Evolutionary conservation across 1,140 invertebrate species (phyloP).

Genomic region (Pseudomyrmex concolor): DNA sequence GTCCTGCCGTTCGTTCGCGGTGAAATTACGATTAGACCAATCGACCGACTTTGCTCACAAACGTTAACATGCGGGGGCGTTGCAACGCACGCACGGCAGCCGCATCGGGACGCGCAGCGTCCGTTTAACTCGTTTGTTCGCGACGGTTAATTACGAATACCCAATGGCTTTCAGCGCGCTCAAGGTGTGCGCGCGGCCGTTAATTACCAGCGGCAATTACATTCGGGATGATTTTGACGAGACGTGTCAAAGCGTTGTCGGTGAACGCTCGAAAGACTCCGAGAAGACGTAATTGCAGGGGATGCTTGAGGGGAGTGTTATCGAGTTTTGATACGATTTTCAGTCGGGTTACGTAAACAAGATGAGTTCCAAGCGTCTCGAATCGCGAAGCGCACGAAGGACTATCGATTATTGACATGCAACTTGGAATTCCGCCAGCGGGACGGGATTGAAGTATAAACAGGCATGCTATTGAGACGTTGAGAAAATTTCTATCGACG

Average conservation of each 20-base stretch:
- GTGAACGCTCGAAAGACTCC: not conserved
- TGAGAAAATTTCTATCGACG: not conserved
- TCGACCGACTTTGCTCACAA: constrained; percentile 65
- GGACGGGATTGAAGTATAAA: constrained; percentile 31
- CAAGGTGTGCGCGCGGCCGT: constrained; percentile 19
- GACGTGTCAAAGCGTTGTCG: not conserved
- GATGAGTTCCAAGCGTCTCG: constrained; percentile 25
- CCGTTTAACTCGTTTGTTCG: constrained; percentile 63
- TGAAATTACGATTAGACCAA: constrained; percentile 73
- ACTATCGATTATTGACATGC: constrained; percentile 34
- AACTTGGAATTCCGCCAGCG: constrained; percentile 34
- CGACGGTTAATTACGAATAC: constrained; percentile 62
- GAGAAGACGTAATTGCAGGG: not conserved
- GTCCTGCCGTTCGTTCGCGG: constrained; percentile 67
- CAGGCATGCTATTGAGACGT: constrained; percentile 23
- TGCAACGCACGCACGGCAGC: constrained; percentile 28
- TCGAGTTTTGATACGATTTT: constrained; percentile 33
- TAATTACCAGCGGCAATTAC: constrained; percentile 17
- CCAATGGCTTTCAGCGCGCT: not conserved
- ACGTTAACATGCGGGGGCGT: constrained; percentile 48
- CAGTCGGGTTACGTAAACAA: not conserved
- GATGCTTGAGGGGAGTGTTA: not conserved
- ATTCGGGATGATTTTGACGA: not conserved
- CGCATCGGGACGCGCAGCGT: not conserved
- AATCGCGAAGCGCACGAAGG: constrained; percentile 7